Evolutionary conservation across 2,797 vertebrate genomes (phyloP).

Genomic region (Acomys russatus): DNA sequence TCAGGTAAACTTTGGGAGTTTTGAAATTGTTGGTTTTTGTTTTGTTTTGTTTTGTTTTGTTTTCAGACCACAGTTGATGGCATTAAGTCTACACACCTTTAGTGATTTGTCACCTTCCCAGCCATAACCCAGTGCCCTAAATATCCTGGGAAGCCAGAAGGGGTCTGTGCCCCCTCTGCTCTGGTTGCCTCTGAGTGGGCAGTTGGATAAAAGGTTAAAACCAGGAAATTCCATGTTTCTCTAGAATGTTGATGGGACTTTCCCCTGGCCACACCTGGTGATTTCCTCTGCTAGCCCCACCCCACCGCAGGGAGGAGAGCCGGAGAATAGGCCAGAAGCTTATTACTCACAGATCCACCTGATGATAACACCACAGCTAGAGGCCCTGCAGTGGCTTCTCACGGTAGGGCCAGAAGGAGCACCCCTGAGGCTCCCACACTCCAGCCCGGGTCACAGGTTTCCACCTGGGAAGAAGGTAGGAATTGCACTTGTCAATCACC

Average conservation of each 20-base stretch:
- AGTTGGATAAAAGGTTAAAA: slow-evolving; percentile 56
- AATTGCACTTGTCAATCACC: not conserved
- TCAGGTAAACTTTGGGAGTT: not conserved
- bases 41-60: not conserved
- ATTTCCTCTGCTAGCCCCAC: slow-evolving; percentile 74
- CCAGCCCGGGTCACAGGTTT: not conserved
- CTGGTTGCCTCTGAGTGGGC: not conserved
- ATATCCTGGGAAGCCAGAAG: not conserved
- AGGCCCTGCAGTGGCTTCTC: not conserved
- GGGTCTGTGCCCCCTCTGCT: not conserved
- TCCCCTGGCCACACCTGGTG: slow-evolving; percentile 80
- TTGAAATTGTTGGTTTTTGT: not conserved
- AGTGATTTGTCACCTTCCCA: not conserved
- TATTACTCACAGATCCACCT: not conserved
- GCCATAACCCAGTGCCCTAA: not conserved
- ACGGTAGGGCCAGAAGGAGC: not conserved
- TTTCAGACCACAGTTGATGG: not conserved
- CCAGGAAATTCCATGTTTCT: slow-evolving; percentile 74
- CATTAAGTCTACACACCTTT: not conserved
- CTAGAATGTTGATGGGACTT: slow-evolving; percentile 72
- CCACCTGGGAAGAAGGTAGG: accelerated
- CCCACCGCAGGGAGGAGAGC: not conserved
- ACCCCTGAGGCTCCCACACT: not conserved
- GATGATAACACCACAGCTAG: not conserved
- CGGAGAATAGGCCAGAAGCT: no score